Conservation (phyloP, 2,797 vertebrate species). For the Pseudochaenichthys georgianus region DNA sequence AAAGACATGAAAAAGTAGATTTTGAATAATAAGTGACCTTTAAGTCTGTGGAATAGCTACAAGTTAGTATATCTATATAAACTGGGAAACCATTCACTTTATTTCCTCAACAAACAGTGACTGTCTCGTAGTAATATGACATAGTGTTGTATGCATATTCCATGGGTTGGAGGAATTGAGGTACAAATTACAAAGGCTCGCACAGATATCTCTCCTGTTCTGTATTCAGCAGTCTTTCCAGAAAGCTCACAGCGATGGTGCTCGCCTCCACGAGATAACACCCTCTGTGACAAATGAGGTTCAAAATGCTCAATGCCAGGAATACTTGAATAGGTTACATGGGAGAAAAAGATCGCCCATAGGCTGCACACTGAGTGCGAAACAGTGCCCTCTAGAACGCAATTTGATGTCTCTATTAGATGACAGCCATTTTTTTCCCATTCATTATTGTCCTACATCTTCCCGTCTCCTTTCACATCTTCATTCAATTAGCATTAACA, state of each 20-base stretch:
- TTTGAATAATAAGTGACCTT: too few species aligned
- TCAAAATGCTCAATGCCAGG: constrained; percentile 23
- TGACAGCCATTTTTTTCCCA: constrained; percentile 17
- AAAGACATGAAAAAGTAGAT: too few species aligned
- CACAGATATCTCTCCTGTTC: constrained; percentile 1
- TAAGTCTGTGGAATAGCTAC: background rate
- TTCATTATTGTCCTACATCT: constrained; percentile 51
- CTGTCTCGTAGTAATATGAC: background rate
- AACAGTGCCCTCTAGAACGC: constrained; percentile 49
- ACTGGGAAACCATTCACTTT: background rate
- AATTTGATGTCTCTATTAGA: constrained; percentile 53
- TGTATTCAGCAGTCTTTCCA: constrained; percentile 11
- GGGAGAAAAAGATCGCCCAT: constrained; percentile 2
- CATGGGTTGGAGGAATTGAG: background rate
- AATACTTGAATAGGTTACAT: constrained; percentile 16
- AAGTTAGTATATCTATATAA: background rate
- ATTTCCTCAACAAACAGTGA: background rate
- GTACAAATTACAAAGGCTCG: background rate
- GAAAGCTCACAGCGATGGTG: constrained; percentile 11
- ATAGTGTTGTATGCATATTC: background rate
- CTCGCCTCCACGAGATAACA: constrained; percentile 10
- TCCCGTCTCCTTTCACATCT: constrained; percentile 47
- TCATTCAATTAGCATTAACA: constrained; percentile 64
- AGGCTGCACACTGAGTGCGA: constrained; percentile 22
- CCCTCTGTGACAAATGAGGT: constrained; percentile 39